Evolutionary conservation across 2,797 vertebrate genomes (phyloP).

Genomic region (Heteromormyrus szaboi): DNA sequence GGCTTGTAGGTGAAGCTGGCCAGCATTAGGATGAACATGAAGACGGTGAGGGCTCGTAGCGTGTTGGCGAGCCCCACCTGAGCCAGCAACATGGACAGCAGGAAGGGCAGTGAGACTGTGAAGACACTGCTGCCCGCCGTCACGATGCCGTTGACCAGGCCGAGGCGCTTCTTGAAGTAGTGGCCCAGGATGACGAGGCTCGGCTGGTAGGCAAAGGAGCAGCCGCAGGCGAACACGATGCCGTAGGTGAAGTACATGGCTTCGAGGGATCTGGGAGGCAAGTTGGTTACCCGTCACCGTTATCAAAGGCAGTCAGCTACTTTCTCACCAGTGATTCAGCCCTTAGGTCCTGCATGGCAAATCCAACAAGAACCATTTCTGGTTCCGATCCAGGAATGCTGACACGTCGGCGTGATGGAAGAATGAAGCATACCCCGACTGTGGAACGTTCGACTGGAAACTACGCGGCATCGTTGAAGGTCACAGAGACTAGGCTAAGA

Average conservation of each 20-base stretch:
- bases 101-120: conserved; percentile 78
- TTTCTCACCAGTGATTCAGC: neutral
- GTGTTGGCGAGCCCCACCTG: conserved; percentile 64
- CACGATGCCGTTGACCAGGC: conserved; percentile 91
- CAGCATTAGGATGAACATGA: conserved; percentile 82
- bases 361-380: neutral
- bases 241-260: conserved; percentile 89
- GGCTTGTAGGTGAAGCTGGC: conserved; percentile 85
- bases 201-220: conserved; percentile 92
- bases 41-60: conserved; percentile 71
- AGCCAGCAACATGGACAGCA: conserved; percentile 59
- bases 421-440: neutral
- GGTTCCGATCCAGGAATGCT: neutral
- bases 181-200: conserved; percentile 92
- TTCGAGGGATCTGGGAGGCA: conserved; percentile 69
- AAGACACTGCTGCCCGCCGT: conserved; percentile 90
- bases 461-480: neutral
- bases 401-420: neutral
- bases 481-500: neutral
- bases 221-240: conserved; percentile 85
- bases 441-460: neutral
- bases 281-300: neutral
- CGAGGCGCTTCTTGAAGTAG: conserved; percentile 92
- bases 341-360: neutral
- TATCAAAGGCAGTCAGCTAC: neutral